Percentiles rank a stretch among this genome's conserved stretches.
Evolutionary conservation across 2,797 vertebrate species (phyloP).

Genomic region (Craterocephalus amniculus): DNA sequence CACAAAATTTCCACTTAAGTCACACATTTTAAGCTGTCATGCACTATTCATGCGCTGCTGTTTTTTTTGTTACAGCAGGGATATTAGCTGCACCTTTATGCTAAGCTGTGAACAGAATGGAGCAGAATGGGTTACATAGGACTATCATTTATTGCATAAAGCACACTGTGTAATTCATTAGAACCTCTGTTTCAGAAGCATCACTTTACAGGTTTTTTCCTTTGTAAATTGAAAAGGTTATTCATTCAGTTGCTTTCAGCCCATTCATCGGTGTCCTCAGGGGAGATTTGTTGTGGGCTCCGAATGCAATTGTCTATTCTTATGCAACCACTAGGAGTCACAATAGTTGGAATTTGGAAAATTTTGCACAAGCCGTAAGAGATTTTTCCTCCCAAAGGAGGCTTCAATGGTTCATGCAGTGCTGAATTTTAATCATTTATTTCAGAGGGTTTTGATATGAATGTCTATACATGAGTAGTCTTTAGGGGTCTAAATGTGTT

Average conservation of each 20-base stretch:
- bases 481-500: neutral
- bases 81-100: neutral
- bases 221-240: neutral
- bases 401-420: neutral
- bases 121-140: neutral
- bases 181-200: neutral
- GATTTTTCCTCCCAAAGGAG: neutral
- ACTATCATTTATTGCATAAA: neutral
- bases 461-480: neutral
- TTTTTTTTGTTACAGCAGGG: neutral
- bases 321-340: constrained; percentile 1
- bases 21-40: neutral
- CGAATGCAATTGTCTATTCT: neutral
- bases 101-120: neutral
- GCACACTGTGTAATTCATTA: neutral
- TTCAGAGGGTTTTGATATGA: neutral
- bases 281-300: neutral
- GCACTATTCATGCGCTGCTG: neutral
- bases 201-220: neutral
- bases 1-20: neutral
- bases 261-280: neutral
- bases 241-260: neutral
- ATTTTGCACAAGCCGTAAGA: neutral
- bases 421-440: neutral
- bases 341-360: constrained; percentile 9